Percentiles rank a stretch among this genome's conserved stretches.
These are phyloP conservation scores for Ametastegia equiseti DNA, from an alignment of 2,888 invertebrate species.

Conservation along the genomic window DNA sequence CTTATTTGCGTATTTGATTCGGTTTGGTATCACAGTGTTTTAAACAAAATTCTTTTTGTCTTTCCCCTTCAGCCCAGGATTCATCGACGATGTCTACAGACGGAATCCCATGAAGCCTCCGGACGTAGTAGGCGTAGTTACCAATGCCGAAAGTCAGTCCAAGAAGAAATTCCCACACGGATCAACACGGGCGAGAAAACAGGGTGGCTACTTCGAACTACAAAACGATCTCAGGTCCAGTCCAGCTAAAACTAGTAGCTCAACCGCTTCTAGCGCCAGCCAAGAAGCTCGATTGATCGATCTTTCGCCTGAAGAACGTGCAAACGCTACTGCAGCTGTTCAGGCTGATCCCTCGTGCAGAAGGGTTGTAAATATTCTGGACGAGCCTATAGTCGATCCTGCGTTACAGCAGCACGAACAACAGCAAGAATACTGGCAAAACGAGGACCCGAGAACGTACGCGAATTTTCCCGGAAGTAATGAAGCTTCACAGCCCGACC, in stretches of 20 bases:
- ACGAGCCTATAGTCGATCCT: constrained; percentile 69
- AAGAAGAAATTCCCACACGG: constrained; percentile 75
- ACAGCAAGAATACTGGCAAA: constrained; percentile 63
- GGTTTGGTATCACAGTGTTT: too few relatives aligned
- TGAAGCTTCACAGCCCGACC: constrained; percentile 76
- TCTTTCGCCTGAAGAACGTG: constrained; percentile 80
- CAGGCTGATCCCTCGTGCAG: constrained; percentile 60
- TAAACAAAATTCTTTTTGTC: too few relatives aligned
- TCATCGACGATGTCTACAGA: constrained; percentile 88
- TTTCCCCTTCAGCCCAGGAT: constrained; percentile 79
- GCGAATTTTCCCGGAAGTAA: constrained; percentile 68
- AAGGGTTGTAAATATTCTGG: constrained; percentile 72
- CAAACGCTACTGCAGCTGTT: constrained; percentile 61
- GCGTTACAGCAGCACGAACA: constrained; percentile 51
- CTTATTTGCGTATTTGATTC: too few relatives aligned
- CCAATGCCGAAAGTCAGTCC: constrained; percentile 70
- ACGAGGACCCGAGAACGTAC: constrained; percentile 66
- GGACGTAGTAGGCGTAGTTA: constrained; percentile 78
- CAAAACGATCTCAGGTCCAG: constrained; percentile 81
- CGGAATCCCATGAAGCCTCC: constrained; percentile 87
- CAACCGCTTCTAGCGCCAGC: constrained; percentile 72
- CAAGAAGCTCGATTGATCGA: constrained; percentile 87
- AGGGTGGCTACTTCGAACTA: constrained; percentile 90
- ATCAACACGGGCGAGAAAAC: constrained; percentile 78
- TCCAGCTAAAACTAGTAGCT: constrained; percentile 72